phyloP scores from a whole-genome alignment of 1,140 invertebrate genomes.

The Apis cerana region DNA sequence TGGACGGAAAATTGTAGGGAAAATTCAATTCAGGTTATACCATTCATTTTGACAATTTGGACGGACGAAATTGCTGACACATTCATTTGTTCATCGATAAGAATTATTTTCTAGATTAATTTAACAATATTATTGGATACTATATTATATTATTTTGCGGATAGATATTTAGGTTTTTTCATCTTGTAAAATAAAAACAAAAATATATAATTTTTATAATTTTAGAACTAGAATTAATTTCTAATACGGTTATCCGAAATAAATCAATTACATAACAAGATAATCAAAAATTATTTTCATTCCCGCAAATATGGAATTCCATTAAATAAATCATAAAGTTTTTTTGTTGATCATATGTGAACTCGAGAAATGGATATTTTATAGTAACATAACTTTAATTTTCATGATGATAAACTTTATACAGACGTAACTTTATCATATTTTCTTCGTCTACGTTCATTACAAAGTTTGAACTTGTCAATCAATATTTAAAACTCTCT shows the following conservation, averaged over 20 bases:
- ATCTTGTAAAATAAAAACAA: too few relatives aligned
- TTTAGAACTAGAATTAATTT: not conserved
- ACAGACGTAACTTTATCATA: not conserved
- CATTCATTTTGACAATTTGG: slow-evolving; percentile 18
- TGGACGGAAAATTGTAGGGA: not conserved
- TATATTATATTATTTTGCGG: not conserved
- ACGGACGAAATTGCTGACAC: not conserved
- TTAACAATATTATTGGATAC: not conserved
- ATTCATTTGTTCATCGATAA: slow-evolving; percentile 17
- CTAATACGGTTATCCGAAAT: not conserved
- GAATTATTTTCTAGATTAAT: not conserved
- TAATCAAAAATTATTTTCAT: not conserved
- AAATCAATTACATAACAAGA: slow-evolving; percentile 6
- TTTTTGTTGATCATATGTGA: not conserved
- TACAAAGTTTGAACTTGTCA: slow-evolving; percentile 4
- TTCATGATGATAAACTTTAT: not conserved
- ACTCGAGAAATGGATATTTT: not conserved
- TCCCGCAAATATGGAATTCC: not conserved
- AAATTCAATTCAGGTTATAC: slow-evolving; percentile 34
- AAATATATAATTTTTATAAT: not conserved
- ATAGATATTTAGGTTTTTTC: too few relatives aligned
- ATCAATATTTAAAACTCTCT: not conserved
- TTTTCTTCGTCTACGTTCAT: not conserved
- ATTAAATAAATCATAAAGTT: not conserved
- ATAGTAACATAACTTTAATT: not conserved